Evolutionary conservation across 2,113 vertebrate species (phyloP).

Genomic region (Mellivora capensis): DNA sequence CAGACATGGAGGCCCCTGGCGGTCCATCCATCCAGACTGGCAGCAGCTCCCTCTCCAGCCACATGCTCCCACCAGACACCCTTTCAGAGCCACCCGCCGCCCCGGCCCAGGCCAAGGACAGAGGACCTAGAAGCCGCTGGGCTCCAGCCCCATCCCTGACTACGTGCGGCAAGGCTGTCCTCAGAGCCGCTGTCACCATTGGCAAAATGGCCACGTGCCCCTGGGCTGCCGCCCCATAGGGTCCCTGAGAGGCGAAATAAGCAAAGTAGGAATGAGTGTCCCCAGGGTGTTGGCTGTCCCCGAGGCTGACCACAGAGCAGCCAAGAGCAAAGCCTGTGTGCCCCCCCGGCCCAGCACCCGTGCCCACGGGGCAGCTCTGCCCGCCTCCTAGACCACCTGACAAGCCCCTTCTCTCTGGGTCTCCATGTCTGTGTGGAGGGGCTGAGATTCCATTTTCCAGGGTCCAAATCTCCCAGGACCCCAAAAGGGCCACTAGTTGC

Average conservation of each 20-base stretch:
- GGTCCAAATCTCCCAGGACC: neutral
- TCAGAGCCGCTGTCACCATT: neutral
- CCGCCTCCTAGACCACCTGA: fast-evolving
- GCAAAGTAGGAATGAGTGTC: neutral
- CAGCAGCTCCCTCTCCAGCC: neutral
- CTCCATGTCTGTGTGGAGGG: fast-evolving
- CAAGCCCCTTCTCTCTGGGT: too few relatives aligned
- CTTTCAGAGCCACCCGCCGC: neutral
- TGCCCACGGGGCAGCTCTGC: fast-evolving
- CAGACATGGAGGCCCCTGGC: fast-evolving
- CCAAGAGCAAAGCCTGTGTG: fast-evolving
- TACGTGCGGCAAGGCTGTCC: fast-evolving
- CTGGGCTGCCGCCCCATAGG: fast-evolving
- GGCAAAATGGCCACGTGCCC: neutral
- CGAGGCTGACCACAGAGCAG: fast-evolving
- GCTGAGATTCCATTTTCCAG: neutral
- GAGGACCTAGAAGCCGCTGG: neutral
- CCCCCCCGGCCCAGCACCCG: fast-evolving
- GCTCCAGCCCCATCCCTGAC: neutral
- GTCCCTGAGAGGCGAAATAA: neutral
- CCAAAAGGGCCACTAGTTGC: too few relatives aligned
- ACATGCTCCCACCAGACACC: neutral
- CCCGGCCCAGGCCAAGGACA: neutral
- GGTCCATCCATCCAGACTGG: fast-evolving
- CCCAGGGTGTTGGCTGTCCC: neutral